These are phyloP conservation scores for Drosophila funebris DNA, from an alignment of 1,140 invertebrate genomes.

Conservation along the genomic window DNA sequence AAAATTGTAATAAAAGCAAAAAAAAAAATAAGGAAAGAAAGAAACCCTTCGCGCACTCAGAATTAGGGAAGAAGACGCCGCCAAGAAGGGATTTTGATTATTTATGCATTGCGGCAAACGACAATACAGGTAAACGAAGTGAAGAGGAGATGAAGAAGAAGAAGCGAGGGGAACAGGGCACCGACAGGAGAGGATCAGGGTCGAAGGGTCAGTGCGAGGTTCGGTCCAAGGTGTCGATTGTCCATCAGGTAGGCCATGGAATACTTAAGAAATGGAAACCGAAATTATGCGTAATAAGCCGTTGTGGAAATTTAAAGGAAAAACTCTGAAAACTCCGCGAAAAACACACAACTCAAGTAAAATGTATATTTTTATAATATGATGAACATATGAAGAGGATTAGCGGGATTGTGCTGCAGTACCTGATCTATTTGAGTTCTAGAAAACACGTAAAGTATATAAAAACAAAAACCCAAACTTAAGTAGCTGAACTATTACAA, in stretches of 20 bases:
- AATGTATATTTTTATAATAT: not conserved
- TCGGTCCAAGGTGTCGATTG: conserved; percentile 42
- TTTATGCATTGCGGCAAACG: conserved; percentile 49
- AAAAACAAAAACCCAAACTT: not conserved
- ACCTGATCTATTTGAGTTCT: not conserved
- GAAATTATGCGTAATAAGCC: conserved; percentile 55
- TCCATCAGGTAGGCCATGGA: conserved; percentile 36
- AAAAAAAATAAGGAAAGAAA: not conserved
- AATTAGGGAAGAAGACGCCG: conserved; percentile 12
- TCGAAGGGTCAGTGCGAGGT: conserved; percentile 1
- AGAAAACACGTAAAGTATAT: not conserved
- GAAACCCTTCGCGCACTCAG: conserved; percentile 7
- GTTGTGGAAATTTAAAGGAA: conserved; percentile 42
- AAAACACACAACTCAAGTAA: not conserved
- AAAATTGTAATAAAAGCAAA: conserved; percentile 54
- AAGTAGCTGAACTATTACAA: not conserved
- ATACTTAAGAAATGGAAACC: conserved; percentile 30
- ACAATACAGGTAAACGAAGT: not conserved
- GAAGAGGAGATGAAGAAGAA: too few species aligned
- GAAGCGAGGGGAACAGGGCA: not conserved
- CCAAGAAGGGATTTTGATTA: conserved; percentile 40
- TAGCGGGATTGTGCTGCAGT: not conserved
- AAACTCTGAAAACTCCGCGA: conserved; percentile 33
- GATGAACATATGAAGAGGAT: conserved; percentile 6
- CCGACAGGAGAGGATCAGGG: conserved; percentile 13